These are phyloP conservation scores for Drosophila funebris DNA, from an alignment of 1,140 invertebrate genomes.

Conservation along the genomic window DNA sequence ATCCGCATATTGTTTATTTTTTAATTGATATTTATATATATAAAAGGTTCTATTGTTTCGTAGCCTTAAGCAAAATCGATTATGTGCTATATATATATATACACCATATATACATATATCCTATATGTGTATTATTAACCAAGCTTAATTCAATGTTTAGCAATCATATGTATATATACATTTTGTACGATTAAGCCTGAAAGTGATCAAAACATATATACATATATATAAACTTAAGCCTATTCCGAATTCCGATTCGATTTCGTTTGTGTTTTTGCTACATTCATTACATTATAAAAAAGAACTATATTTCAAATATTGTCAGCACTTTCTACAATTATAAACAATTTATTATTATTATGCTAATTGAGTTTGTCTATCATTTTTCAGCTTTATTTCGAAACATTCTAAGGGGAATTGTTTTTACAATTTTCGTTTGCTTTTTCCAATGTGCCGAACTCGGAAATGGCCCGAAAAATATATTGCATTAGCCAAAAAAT, in stretches of 20 bases:
- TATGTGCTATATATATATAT: conserved; percentile 9
- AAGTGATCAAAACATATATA: conserved; percentile 38
- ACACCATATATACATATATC: neutral
- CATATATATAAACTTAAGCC: conserved; percentile 4
- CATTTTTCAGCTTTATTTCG: neutral
- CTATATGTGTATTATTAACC: neutral
- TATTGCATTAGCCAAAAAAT: conserved; percentile 9
- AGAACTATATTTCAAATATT: neutral
- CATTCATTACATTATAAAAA: neutral
- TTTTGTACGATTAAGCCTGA: conserved; percentile 32
- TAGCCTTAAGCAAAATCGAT: conserved; percentile 29
- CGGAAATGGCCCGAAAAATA: conserved; percentile 6
- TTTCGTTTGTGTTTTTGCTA: neutral
- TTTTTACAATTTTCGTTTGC: neutral
- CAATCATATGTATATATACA: conserved; percentile 18
- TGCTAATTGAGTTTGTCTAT: neutral
- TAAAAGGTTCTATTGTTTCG: conserved; percentile 10
- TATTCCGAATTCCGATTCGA: conserved; percentile 1
- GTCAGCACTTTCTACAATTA: neutral
- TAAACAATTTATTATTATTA: neutral
- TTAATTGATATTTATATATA: conserved; percentile 1
- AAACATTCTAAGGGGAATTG: neutral
- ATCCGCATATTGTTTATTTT: conserved; percentile 4
- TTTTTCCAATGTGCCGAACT: neutral
- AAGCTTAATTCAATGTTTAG: conserved; percentile 18